Evolutionary conservation across 2,113 vertebrate species (phyloP), one percentile per base, ranked within the genome.

Genomic region (Periophthalmodon schlosseri): DNA sequence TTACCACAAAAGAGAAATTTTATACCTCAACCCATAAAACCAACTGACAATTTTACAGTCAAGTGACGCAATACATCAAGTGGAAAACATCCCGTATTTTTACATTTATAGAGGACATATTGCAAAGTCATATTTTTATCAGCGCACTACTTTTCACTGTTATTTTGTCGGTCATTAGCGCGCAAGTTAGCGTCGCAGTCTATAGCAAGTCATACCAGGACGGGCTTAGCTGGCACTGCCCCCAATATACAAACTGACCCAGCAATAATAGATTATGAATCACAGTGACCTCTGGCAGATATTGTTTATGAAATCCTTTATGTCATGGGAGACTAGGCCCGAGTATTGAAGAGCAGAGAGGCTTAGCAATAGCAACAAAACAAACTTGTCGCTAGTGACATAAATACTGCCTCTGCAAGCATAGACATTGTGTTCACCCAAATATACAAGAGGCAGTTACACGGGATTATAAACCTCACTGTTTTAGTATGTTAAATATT

Each of bases 231-330:
- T 10, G 66, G 50, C 28, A 65, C 63, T 44, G 72, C 44, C 50
- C 13, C 61, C 81, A 85, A 84, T 80, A 74, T 81, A 71, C 72
- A 86, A 78, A 72, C 61, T 87, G 83, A 89, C 80, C 87, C 81
- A 74, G 78, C 76, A 78, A 80, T 82, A 85, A 86, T 75, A 82
- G 54, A 79, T 72, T 70, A 54, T 84, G 72, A 88, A 84, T 88
- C 71, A 74, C 80, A 15, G 20, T 72, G 61, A 78, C 73, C 84
- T 74, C 74, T 36, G 76, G 82, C 71, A 77, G 75, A 74, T 81
- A 71, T 60, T 71, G 54, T 85, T 81, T 69, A 84, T 74, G 57
- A 72, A 80, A 82, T 78, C 72, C 18, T 72, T 82, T 78, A 72
- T 78, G 46, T 69, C 74, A 58, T 24, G 33, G 69, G 71, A 76